phyloP scores from a whole-genome alignment of 2,888 invertebrate species.

The Creontiades dilutus region DNA sequence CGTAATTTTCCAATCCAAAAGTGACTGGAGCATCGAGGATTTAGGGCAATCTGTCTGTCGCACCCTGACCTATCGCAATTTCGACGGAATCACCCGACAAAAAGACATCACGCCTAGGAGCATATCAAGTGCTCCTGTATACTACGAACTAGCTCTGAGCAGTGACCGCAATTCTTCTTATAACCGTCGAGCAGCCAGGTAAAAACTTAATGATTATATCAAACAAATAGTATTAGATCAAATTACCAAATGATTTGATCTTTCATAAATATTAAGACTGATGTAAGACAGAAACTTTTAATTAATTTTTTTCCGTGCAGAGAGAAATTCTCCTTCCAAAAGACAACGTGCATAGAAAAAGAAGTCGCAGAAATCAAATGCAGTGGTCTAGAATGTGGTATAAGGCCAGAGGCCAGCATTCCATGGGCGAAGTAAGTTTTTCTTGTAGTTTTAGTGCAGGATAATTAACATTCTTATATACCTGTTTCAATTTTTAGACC shows the following conservation, averaged over 20 bases:
- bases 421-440: constrained; percentile 84
- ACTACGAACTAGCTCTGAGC: constrained; percentile 66
- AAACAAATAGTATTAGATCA: too few species aligned
- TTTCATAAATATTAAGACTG: not conserved
- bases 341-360: constrained; percentile 82
- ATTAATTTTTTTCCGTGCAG: constrained; percentile 64
- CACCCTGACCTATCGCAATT: constrained; percentile 84
- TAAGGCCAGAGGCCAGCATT: constrained; percentile 83
- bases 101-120: constrained; percentile 63
- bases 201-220: not conserved
- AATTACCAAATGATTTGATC: not conserved
- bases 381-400: constrained; percentile 85
- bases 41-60: constrained; percentile 87
- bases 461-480: too few species aligned
- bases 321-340: constrained; percentile 83
- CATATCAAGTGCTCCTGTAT: constrained; percentile 52
- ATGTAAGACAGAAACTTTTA: not conserved
- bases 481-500: too few species aligned
- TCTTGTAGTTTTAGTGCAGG: not conserved
- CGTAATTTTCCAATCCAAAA: constrained; percentile 81
- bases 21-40: constrained; percentile 84
- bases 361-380: constrained; percentile 86
- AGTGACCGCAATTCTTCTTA: constrained; percentile 56
- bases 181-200: constrained; percentile 42
- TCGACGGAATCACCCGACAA: constrained; percentile 68